Evolutionary conservation across 2,797 vertebrate genomes (phyloP).

Genomic region (Hypotaenidia okinawae): DNA sequence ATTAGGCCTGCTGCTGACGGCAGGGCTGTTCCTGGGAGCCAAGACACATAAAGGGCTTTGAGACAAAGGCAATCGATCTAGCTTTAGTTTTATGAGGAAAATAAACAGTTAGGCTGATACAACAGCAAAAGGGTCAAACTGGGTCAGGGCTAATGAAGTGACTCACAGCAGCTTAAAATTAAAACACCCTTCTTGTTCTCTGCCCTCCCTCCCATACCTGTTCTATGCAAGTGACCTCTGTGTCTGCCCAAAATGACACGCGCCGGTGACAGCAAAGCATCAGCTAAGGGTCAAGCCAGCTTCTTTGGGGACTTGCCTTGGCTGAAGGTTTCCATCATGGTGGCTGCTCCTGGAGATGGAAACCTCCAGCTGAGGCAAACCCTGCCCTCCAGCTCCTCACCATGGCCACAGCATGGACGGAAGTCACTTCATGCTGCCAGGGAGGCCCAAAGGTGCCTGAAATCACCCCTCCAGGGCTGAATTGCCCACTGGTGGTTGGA

Average conservation of each 20-base stretch:
- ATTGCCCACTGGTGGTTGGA: background rate
- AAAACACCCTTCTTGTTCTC: background rate
- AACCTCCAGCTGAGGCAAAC: background rate
- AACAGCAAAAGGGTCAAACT: constrained; percentile 58
- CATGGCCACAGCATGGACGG: background rate
- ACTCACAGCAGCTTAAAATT: constrained; percentile 27
- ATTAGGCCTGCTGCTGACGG: background rate
- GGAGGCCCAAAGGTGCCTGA: background rate
- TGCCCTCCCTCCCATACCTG: background rate
- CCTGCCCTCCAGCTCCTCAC: background rate
- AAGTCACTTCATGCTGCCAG: background rate
- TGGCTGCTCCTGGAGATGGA: background rate
- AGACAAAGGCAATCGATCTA: constrained; percentile 59
- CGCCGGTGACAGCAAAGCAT: fast-evolving
- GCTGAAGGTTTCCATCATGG: background rate
- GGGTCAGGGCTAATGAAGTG: constrained; percentile 66
- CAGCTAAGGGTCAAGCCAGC: background rate
- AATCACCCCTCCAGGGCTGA: background rate
- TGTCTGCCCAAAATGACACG: background rate
- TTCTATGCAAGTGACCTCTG: fast-evolving
- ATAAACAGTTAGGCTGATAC: constrained; percentile 61
- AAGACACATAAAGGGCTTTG: constrained; percentile 43
- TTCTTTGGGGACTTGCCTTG: fast-evolving
- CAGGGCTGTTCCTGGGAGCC: constrained; percentile 24
- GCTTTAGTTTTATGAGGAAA: constrained; percentile 71